Evolutionary conservation across 2,888 invertebrate genomes (phyloP).

Genomic region (Chymomyza procnemis): DNA sequence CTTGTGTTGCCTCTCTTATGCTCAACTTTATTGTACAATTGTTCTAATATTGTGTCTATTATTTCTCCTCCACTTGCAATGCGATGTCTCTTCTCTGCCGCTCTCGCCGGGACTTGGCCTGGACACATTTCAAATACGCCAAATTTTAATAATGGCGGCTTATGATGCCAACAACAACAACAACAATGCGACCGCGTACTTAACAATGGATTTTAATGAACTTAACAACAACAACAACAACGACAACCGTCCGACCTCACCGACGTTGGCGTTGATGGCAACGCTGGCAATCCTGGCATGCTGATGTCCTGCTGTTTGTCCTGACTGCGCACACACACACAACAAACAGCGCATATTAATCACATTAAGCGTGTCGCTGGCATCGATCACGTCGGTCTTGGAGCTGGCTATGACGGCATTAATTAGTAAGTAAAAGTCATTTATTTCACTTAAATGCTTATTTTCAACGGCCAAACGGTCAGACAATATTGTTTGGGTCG

Average conservation of each 20-base stretch:
- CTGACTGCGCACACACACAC: conserved; percentile 8
- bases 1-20: conserved; percentile 12
- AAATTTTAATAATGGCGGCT: conserved; percentile 66
- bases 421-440: conserved; percentile 87
- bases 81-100: neutral
- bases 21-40: conserved; percentile 32
- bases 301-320: conserved; percentile 50
- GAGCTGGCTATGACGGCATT: conserved; percentile 93
- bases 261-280: conserved; percentile 5
- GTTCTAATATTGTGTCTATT: conserved; percentile 38
- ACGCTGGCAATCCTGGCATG: conserved; percentile 28
- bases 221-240: conserved; percentile 37
- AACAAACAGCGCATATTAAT: conserved; percentile 88
- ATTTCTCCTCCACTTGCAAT: conserved; percentile 8
- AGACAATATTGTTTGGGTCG: neutral
- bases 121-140: conserved; percentile 61
- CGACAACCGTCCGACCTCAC: no score
- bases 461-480: conserved; percentile 41
- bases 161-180: conserved; percentile 40
- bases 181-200: conserved; percentile 33
- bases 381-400: conserved; percentile 91
- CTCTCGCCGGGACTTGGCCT: conserved; percentile 19
- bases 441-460: conserved; percentile 73
- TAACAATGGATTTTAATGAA: conserved; percentile 57
- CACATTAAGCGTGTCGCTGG: conserved; percentile 91